Percentiles rank a stretch among this genome's conserved stretches.
Evolutionary conservation across 2,888 invertebrate genomes (phyloP).

Genomic region (Spodoptera picta): DNA sequence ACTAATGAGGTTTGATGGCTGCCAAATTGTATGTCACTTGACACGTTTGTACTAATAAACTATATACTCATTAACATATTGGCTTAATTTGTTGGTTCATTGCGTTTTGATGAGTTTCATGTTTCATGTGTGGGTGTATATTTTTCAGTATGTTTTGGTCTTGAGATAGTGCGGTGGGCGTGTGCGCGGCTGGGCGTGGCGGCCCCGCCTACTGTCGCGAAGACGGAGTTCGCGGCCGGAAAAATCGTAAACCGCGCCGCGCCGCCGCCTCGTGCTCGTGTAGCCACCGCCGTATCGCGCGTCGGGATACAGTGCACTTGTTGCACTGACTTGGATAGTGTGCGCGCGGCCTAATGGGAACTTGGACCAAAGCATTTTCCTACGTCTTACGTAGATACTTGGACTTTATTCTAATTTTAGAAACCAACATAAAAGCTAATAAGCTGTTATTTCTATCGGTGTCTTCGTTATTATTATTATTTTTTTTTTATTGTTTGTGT

Average conservation of each 20-base stretch:
- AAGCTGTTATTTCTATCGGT: no score
- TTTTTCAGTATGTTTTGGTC: conserved; percentile 48
- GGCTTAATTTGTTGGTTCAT: conserved; percentile 29
- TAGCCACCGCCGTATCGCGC: conserved; percentile 50
- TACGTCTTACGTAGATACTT: background rate
- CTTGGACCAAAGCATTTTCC: background rate
- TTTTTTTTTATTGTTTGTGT: no score
- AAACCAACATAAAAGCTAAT: no score
- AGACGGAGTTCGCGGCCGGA: conserved; percentile 74
- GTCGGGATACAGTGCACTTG: conserved; percentile 66
- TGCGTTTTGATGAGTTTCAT: conserved; percentile 39
- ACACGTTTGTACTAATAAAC: conserved; percentile 56
- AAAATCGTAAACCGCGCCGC: conserved; percentile 66
- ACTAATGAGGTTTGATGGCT: conserved; percentile 67
- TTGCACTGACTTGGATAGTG: conserved; percentile 60
- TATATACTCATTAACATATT: conserved; percentile 43
- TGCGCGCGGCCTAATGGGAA: background rate
- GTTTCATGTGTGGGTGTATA: conserved; percentile 35
- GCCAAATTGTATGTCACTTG: conserved; percentile 60
- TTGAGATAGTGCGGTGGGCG: conserved; percentile 77
- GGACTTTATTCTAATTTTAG: background rate
- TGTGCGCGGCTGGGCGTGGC: conserved; percentile 78
- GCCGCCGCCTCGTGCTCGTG: conserved; percentile 28
- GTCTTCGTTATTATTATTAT: no score
- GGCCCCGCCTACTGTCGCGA: conserved; percentile 78